A percentile compares a stretch with the other conserved stretches of the same genome.
Conservation (phyloP, 1,140 invertebrate species). For the Lepidurus couesii region DNA sequence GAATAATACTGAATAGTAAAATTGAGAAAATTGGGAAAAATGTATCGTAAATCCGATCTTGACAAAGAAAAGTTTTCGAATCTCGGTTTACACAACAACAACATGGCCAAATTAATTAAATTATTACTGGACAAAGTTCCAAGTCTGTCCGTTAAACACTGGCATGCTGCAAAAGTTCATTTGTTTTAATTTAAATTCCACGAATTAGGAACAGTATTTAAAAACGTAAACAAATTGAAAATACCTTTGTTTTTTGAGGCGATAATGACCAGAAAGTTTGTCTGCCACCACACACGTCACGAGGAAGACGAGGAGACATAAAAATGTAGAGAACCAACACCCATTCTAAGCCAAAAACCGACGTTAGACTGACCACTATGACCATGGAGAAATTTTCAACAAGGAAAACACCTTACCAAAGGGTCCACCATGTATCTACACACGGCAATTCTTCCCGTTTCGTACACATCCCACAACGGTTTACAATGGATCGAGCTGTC, state of each 20-base stretch:
- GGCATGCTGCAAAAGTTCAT: neutral
- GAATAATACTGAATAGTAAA: too few relatives aligned
- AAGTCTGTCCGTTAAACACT: slow-evolving; percentile 5
- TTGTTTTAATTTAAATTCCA: neutral
- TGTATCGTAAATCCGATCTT: neutral
- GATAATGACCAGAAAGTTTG: neutral
- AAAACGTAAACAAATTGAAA: neutral
- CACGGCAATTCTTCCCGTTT: slow-evolving; percentile 56
- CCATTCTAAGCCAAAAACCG: neutral
- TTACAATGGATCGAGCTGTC: slow-evolving; percentile 60
- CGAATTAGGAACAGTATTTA: neutral
- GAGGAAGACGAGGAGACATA: neutral
- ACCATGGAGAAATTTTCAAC: neutral
- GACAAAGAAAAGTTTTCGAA: neutral
- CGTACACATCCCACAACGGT: slow-evolving; percentile 63
- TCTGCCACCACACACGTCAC: neutral
- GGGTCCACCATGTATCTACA: slow-evolving; percentile 67
- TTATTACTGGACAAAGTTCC: neutral
- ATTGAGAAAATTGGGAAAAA: too few relatives aligned
- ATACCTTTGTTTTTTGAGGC: neutral
- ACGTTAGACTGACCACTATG: neutral
- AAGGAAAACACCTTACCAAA: slow-evolving; percentile 47
- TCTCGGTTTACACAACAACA: neutral
- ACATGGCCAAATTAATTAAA: neutral
- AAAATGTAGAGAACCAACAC: neutral